phyloP scores from a whole-genome alignment of 2,797 vertebrate genomes.

The Manis pentadactyla region DNA sequence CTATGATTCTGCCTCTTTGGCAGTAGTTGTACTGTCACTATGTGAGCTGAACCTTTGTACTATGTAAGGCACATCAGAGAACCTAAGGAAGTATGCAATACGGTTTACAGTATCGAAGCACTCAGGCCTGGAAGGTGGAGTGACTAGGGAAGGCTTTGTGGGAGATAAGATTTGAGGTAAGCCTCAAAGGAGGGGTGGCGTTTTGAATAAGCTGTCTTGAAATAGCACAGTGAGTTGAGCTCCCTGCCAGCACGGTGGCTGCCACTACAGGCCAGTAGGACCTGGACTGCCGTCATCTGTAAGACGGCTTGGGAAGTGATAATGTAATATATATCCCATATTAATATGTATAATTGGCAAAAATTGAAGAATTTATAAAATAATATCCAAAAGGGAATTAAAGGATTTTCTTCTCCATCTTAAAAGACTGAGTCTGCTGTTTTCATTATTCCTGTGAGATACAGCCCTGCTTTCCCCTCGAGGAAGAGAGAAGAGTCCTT shows the following conservation, averaged over 20 bases:
- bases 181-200: not conserved
- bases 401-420: not conserved
- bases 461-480: not conserved
- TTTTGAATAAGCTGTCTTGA: not conserved
- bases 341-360: not conserved
- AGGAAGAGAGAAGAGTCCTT: not conserved
- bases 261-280: no score
- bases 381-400: not conserved
- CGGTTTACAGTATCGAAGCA: not conserved
- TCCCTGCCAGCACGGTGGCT: fast-evolving
- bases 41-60: not conserved
- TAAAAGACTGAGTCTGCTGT: not conserved
- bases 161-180: not conserved
- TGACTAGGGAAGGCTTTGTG: not conserved
- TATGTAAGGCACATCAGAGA: not conserved
- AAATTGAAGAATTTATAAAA: not conserved
- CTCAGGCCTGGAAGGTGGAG: not conserved
- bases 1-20: not conserved
- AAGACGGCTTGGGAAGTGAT: not conserved
- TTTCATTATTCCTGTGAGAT: not conserved
- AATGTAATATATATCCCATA: no score
- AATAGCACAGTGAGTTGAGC: not conserved
- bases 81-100: not conserved
- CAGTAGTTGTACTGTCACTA: not conserved
- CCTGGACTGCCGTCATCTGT: not conserved